A percentile compares a stretch with the other conserved stretches of the same genome.
Evolutionary conservation across 2,113 vertebrate species (phyloP).

Genomic region (Rhabdornis inornatus): DNA sequence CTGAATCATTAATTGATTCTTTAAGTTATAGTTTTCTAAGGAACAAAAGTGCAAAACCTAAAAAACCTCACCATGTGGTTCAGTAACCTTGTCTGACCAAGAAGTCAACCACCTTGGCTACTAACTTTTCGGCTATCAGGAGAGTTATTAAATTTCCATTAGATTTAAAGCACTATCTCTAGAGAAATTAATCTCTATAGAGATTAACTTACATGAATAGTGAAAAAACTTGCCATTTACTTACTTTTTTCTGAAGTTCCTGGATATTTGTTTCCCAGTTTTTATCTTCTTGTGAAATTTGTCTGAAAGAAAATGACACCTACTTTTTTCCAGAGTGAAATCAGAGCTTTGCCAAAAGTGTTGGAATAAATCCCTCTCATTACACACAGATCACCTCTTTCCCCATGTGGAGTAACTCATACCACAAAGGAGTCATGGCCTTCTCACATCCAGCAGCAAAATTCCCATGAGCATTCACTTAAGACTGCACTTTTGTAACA

Average conservation of each 20-base stretch:
- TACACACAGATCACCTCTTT: not conserved
- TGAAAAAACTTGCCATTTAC: not conserved
- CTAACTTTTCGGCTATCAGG: not conserved
- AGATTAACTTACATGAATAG: not conserved
- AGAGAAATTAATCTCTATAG: not conserved
- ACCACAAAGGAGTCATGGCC: not conserved
- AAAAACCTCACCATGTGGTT: not conserved
- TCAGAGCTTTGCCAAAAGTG: not conserved
- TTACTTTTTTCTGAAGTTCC: constrained; percentile 93
- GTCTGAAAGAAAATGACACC: constrained; percentile 71
- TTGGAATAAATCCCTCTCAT: not conserved
- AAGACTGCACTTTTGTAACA: not conserved
- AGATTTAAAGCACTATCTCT: not conserved
- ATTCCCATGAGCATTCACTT: not conserved
- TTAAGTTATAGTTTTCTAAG: not conserved
- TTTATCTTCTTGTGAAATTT: constrained; percentile 98
- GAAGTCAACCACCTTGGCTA: not conserved
- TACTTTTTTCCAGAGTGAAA: not conserved
- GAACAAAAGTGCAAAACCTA: not conserved
- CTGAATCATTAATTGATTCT: not conserved
- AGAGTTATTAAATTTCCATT: not conserved
- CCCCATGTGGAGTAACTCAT: fast-evolving
- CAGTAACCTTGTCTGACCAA: not conserved
- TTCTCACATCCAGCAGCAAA: not conserved
- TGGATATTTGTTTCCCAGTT: constrained; percentile 98